Evolutionary conservation across 2,113 vertebrate genomes (phyloP), one percentile per base, ranked within the genome.

Genomic region (Pseudorasbora parva): DNA sequence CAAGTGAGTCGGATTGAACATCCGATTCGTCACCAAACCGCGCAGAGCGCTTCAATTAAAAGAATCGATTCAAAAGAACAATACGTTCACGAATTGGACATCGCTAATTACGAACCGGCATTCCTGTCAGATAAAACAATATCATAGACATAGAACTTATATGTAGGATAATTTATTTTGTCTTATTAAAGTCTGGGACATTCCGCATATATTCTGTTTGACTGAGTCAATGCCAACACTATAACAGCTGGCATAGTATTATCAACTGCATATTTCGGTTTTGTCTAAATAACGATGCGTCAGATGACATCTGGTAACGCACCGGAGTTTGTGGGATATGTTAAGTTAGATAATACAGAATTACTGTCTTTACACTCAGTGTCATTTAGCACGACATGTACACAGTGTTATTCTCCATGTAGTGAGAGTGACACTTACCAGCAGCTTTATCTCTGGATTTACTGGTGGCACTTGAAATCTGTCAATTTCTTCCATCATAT

Each of bases 401-500:
- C 41, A 78, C 14, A 7, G 41, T 49, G 59, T 79, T 49, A 33
- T 79, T 64, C 59, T 64, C 59, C 41, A 30, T 21, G 19, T n/a
- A 47, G 54, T 51, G 27, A 17, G n/a, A 74, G 17, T 74, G 33
- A 23, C 25, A 60, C 96, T 96, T 92, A 97, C 96, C 97, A 98
- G 90, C 88, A 96, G 97, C 91, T 97, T 96, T 85, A 95, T 97
- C 94, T 98, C 96, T 85, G 96, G 95, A 90, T 96, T 95, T 84
- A 96, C 96, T 87, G 96, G 95, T 89, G 97, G 97, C 83, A 97
- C 97, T 91, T 97, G 97, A 93, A 97, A 97, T 90, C 96, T 94
- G 94, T 97, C 96, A 89, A 97, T 97, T 93, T 97, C 96, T 91
- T 97, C 96, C 97, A 97, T 98, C 96, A 97, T 97, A 93, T 94